Conservation (phyloP, 30 jellyfish, hydroid and myxozoan genomes). For the Turritopsis rubra region DNA sequence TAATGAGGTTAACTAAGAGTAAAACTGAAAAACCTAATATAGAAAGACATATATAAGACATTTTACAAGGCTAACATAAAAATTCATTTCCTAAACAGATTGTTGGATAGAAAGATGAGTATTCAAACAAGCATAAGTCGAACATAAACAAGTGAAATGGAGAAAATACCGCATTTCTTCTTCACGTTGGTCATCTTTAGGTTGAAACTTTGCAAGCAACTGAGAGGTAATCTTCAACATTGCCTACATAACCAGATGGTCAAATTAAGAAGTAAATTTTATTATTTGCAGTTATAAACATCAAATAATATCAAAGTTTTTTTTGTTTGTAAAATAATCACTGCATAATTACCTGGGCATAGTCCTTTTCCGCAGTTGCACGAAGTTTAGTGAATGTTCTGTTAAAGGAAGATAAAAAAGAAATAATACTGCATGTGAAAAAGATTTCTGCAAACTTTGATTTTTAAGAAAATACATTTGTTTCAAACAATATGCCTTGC, state of each 20-base stretch:
- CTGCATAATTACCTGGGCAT: conserved; percentile 61
- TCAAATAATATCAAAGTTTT: background rate
- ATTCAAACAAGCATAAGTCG: background rate
- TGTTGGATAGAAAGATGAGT: no score
- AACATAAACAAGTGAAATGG: background rate
- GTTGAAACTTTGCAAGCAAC: conserved; percentile 21
- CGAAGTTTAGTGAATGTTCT: conserved; percentile 67
- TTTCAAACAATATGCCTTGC: no score
- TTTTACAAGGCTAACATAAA: no score
- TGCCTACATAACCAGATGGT: conserved; percentile 27
- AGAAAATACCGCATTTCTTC: background rate
- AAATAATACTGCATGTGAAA: no score
- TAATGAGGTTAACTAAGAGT: background rate
- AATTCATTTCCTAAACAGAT: no score
- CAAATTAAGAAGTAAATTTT: background rate
- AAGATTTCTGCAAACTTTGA: background rate
- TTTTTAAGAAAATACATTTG: background rate
- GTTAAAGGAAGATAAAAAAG: background rate
- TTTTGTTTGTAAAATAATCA: background rate
- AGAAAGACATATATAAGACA: no score
- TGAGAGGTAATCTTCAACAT: conserved; percentile 31
- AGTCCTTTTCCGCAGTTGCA: conserved; percentile 72
- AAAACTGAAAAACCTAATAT: no score
- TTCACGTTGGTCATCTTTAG: conserved; percentile 26
- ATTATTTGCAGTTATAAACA: no score